phyloP scores from a whole-genome alignment of 2,797 vertebrate genomes.

The Helostoma temminkii region DNA sequence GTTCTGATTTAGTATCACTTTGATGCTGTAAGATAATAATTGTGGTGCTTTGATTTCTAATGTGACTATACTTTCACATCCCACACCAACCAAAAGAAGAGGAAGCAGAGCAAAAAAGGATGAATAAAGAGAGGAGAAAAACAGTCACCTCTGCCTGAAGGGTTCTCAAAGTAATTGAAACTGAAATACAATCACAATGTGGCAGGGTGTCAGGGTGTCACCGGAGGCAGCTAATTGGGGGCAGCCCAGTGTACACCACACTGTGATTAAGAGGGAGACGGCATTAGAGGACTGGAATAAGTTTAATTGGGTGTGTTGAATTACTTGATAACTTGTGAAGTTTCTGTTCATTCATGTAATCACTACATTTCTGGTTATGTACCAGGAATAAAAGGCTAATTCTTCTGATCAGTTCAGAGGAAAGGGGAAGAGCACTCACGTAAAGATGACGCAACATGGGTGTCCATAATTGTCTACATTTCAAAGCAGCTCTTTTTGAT shows the following conservation, averaged over 20 bases:
- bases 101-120: constrained; percentile 2
- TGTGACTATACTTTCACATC: constrained; percentile 3
- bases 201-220: constrained; percentile 61
- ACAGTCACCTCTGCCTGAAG: constrained; percentile 46
- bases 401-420: constrained; percentile 40
- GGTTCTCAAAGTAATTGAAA: constrained; percentile 65
- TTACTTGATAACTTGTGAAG: constrained; percentile 62
- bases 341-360: constrained; percentile 52
- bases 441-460: constrained; percentile 49
- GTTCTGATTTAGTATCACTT: too few species aligned
- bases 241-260: constrained; percentile 50
- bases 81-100: constrained; percentile 10
- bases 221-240: constrained; percentile 72
- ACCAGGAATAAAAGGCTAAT: constrained; percentile 41
- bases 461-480: constrained; percentile 55
- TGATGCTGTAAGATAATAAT: too few species aligned
- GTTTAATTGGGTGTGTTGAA: constrained; percentile 70
- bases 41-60: constrained; percentile 2
- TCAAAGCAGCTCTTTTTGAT: constrained; percentile 65
- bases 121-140: constrained; percentile 4
- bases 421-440: constrained; percentile 14
- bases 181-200: constrained; percentile 63
- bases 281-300: constrained; percentile 54
- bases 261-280: constrained; percentile 63
- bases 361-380: constrained; percentile 42